phyloP scores from a whole-genome alignment of 2,888 invertebrate genomes.

The Dascillus cervinus region DNA sequence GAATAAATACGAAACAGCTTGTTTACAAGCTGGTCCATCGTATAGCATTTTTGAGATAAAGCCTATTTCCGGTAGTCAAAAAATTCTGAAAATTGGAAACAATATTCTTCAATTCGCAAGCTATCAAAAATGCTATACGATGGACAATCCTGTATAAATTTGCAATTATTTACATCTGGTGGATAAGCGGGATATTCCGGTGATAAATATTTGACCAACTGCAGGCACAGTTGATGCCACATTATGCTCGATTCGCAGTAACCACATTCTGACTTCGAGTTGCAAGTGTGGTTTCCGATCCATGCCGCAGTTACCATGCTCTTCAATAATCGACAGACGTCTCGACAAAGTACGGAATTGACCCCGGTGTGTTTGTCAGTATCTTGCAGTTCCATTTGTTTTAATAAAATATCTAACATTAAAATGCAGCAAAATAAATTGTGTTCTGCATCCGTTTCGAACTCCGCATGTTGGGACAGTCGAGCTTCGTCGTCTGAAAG shows the following conservation, averaged over 20 bases:
- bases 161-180: conserved; percentile 56
- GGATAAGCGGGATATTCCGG: conserved; percentile 67
- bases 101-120: too few relatives aligned
- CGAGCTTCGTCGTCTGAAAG: conserved; percentile 62
- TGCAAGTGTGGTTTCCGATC: conserved; percentile 58
- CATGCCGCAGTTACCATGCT: conserved; percentile 70
- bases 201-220: conserved; percentile 70
- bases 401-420: conserved; percentile 90
- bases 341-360: conserved; percentile 64
- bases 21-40: too few relatives aligned
- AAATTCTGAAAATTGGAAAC: too few relatives aligned
- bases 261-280: conserved; percentile 65
- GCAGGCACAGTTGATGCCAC: conserved; percentile 87
- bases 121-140: too few relatives aligned
- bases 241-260: conserved; percentile 90
- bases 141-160: too few relatives aligned
- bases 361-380: conserved; percentile 75
- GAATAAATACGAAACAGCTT: too few relatives aligned
- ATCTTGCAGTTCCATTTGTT: conserved; percentile 88
- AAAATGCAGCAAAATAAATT: conserved; percentile 93
- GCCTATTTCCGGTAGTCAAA: too few relatives aligned
- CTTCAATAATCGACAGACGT: conserved; percentile 65
- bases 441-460: conserved; percentile 62
- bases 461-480: conserved; percentile 55
- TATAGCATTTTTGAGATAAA: too few relatives aligned